Base-by-base conservation (phyloP, 2,113 vertebrate species). In the Melanocharis versteri region DNA sequence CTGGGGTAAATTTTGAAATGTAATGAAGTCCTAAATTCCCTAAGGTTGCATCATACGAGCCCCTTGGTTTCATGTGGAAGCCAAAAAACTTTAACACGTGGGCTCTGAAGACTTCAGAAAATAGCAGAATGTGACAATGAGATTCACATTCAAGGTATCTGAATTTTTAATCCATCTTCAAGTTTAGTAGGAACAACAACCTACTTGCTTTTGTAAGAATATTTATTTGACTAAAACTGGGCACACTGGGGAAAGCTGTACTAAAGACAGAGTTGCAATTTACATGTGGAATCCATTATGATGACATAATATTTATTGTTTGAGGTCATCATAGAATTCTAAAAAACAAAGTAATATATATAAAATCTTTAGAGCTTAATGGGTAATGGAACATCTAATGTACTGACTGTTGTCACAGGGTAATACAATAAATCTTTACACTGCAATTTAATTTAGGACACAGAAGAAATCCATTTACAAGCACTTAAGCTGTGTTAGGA, bases 391-490 rank as follows among this genome's bases (percentile, higher is more conserved):
- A 73, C 48, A 60, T 76, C 66, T 80, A 89, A 93, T 79, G 44
- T 91, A 85, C 65, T 93, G 75, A 65, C 40, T 89, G 35, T 82
- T 94, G 61, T 93, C 85, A 89, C 45, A 30, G 33, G 44, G 21
- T 90, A 72, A 61, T 77, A 45, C 37, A 45, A 69, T 79, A 95
- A 90, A 93, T 91, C 77, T 80, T 80, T 95, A 37, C 15, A 53
- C n/a, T 94, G 95, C 72, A 72, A 39, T 84, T 93, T 80, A 87
- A 84, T 90, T 87, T 93, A 85, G 45, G 62, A 83, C 54, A 72
- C 30, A 69, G 45, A 80, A 89, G 57, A 91, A 95, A 96, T 94
- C 75, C 45, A 94, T 95, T 95, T 94, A 31, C 6, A 33, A 90
- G 53, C 75, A 79, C 82, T 94, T 94, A 85, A 91, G 24, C 47